Evolutionary conservation across 1,140 invertebrate genomes (phyloP), one percentile per base, ranked within the genome.

Genomic region (Brevipalpus yothersi): DNA sequence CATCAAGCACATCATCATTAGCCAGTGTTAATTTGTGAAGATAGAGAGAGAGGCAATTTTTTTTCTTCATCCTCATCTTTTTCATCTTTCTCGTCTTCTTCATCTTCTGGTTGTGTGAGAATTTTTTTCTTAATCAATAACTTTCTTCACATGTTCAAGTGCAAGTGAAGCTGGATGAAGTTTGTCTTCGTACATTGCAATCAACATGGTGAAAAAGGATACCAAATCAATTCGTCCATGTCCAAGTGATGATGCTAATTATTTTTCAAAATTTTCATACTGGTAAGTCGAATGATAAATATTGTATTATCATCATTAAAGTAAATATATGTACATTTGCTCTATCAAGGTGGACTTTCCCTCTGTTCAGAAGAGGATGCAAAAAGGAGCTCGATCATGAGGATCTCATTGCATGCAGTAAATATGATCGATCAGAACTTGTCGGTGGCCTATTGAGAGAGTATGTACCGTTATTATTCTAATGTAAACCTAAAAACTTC

Each of bases 211-310:
- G 31, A 31, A 31, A 31, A 31, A 31, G 5, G 31, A 31, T 31
- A 5, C 5, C 31, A 31, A 31, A 31, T 31, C 31, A 3, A 31
- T 31, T 5, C 31, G 31, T 13, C 58, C 61, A 11, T 60, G 40
- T 47, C 61, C 61, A 31, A 61, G 49, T 17, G 61, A 62, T 54
- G 7, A 31, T 15, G 58, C 55, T n/a, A 60, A 41, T 45, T n/a
- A 61, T 11, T 55, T 62, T 13, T 60, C 58, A 1, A 12, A 40
- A 60, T n/a, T 43, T 12, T 53, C 60, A 41, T 53, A 51, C 12
- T 19, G 45, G 57, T 62, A 62, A 60, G 58, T 59, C 8, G 31
- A 31, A 5, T n/a, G n/a, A n/a, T n/a, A n/a, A n/a, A n/a, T n/a
- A n/a, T 15, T 47, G 41, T 11, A 43, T 15, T 15, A 43, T 43